A percentile compares a stretch with the other conserved stretches of the same genome.
These are phyloP conservation scores for Zaprionus nigranus DNA, from an alignment of 1,140 invertebrate genomes.

Conservation along the genomic window DNA sequence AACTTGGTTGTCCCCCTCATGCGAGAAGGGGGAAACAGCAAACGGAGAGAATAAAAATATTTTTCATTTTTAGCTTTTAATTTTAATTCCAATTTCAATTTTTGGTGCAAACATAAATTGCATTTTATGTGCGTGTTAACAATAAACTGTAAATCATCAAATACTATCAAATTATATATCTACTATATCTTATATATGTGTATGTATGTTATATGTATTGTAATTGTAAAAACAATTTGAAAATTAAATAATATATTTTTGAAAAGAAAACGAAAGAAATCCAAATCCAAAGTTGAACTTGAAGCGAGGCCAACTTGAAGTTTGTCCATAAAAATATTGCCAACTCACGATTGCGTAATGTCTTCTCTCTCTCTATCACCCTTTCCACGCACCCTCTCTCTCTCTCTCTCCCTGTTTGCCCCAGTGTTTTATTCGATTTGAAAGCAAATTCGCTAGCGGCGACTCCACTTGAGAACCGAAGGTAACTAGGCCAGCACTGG, in stretches of 20 bases:
- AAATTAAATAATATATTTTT: slow-evolving; percentile 36
- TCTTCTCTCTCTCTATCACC: not conserved
- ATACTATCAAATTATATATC: slow-evolving; percentile 22
- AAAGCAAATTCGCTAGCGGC: slow-evolving; percentile 53
- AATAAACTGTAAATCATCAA: slow-evolving; percentile 18
- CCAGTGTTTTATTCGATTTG: slow-evolving; percentile 35
- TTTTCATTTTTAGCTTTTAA: slow-evolving; percentile 84
- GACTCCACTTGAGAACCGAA: slow-evolving; percentile 73
- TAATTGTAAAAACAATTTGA: slow-evolving; percentile 31
- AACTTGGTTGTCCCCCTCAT: slow-evolving; percentile 63
- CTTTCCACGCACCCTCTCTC: slow-evolving; percentile 7
- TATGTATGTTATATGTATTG: slow-evolving; percentile 27
- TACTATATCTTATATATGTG: slow-evolving; percentile 7
- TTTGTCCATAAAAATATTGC: slow-evolving; percentile 47
- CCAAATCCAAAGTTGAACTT: slow-evolving; percentile 61
- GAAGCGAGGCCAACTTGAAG: slow-evolving; percentile 49
- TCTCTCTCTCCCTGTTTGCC: not conserved
- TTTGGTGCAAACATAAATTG: slow-evolving; percentile 40
- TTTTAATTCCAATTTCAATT: slow-evolving; percentile 21
- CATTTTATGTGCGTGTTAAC: slow-evolving; percentile 38
- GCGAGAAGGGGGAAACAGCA: slow-evolving; percentile 54
- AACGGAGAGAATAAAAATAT: slow-evolving; percentile 84
- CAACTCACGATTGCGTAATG: slow-evolving; percentile 72
- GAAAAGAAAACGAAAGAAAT: slow-evolving; percentile 18
- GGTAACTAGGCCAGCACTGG: slow-evolving; percentile 68